Evolutionary conservation across 2,113 vertebrate species (phyloP), one percentile per base, ranked within the genome.

Genomic region (Poeciliopsis retropinna): DNA sequence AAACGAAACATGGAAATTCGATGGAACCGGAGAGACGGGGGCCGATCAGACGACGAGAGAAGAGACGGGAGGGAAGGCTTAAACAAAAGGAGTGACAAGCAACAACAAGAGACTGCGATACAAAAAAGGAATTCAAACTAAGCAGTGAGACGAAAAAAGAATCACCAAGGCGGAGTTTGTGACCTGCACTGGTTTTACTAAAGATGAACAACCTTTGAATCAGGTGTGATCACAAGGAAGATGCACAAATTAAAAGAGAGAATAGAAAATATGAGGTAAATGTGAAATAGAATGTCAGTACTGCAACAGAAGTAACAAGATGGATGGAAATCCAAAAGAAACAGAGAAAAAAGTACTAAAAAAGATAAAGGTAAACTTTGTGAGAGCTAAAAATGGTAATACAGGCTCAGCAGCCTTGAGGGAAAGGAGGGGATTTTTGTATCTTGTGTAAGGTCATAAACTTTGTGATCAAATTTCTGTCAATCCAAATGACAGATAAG

Each of bases 1-100:
- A 75, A 79, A 70, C 8, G 68, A 69, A 68, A 84, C 71, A 72
- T 47, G 60, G 78, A 83, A 61, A 82, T 69, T 60, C 54, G 57
- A 34, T 34, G 65, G 72, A 73, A 84, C 73, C 17, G 29, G 70
- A 67, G 37, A 75, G 44, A 29, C 29, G 68, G 34, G 41, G 64
- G 32, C 29, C n/a, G 51, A 67, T 57, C 19, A 62, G 61, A 75
- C 70, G 76, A 79, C 32, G 39, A 73, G 66, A 28, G 22, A 51
- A 64, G 61, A 79, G 57, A 79, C 54, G 32, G 0, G 15, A 32
- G 13, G 44, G 30, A 60, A 34, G 32, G 61, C 25, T 57, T n/a
- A 57, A 57, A 57, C 22, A 65, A 7, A 29, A 39, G 61, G 74
- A 47, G 37, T 37, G 28, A 30, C 64, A 5, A 69, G 6, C n/a